Evolutionary conservation across 1,140 invertebrate species (phyloP), one percentile per base, ranked within the genome.

Genomic region (Lutraria rhynchaena): DNA sequence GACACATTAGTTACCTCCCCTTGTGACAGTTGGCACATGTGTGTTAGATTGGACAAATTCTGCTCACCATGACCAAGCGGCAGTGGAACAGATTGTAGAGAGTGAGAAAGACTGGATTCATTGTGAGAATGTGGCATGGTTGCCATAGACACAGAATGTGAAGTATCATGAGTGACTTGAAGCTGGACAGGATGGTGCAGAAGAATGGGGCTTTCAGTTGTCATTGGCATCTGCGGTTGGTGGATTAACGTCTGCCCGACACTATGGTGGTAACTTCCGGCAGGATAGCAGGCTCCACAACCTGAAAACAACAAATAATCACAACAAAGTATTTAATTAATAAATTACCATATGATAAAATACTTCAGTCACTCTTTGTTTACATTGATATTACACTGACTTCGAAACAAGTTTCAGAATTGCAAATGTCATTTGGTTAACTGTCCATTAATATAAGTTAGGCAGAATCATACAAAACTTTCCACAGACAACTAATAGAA

Each of bases 171-270:
- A 0, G 85, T 71, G n/a, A 85, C 69, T 41, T 81, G 81, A n/a
- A 87, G 53, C 49, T 75, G 81, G 1, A 85, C 51, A 19, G 81
- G 86, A 51, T 86, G 86, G 9, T 85, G 82, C 53, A 87, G 44
- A 51, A 87, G 31, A 37, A 83, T 81, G 11, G 85, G 61, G 35
- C 73, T 75, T 55, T 84, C 73, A 15, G 75, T 69, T 1, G 76
- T 33, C 46, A 80, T 37, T 17, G 82, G 58, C 44, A 80, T 80
- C 46, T 73, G 65, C 3, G 78, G 67, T 29, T 75, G 82, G 24
- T 83, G 58, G 19, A 85, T 70, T 1, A 81, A 37, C 3, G 78
- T 24, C 57, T 81, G 49, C 5, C 77, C 70, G 3, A 77, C 37
- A 22, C 67, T 70, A 22, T 84, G 82, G 51, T 87, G 82, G 78